These are phyloP conservation scores for Scelioninae gen. 1 DNA, from an alignment of 2,888 invertebrate species.

Conservation along the genomic window DNA sequence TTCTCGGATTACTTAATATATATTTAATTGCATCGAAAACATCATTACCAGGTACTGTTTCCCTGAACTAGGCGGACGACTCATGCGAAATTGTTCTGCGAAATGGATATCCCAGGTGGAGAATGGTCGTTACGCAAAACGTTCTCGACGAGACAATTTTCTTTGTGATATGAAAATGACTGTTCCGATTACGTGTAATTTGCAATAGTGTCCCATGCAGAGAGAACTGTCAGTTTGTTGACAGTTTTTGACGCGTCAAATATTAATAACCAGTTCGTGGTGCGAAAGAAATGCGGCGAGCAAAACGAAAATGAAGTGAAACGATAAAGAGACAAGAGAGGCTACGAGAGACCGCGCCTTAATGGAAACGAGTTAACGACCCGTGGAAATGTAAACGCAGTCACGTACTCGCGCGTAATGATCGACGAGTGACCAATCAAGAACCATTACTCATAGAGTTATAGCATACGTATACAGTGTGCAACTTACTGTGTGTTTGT, in stretches of 20 bases:
- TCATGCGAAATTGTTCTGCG: no score
- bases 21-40: conserved; percentile 49
- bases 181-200: conserved; percentile 28
- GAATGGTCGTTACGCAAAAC: background rate
- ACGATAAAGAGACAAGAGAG: conserved; percentile 68
- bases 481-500: conserved; percentile 22
- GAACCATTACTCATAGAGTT: conserved; percentile 67
- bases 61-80: conserved; percentile 24
- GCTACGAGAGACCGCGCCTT: conserved; percentile 78
- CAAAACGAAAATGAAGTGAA: conserved; percentile 61
- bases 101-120: no score
- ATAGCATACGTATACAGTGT: conserved; percentile 27
- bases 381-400: conserved; percentile 81
- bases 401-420: conserved; percentile 77
- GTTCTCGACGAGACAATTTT: conserved; percentile 4
- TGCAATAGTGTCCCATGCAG: conserved; percentile 6
- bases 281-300: conserved; percentile 45
- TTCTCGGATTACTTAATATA: conserved; percentile 65
- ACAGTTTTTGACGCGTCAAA: conserved; percentile 57
- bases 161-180: conserved; percentile 20
- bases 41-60: no score
- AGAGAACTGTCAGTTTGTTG: conserved; percentile 51
- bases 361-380: conserved; percentile 82
- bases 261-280: conserved; percentile 52
- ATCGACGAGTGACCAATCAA: conserved; percentile 72